Conservation (phyloP, 2,888 invertebrate species). For the Dryadula phaetusa region DNA sequence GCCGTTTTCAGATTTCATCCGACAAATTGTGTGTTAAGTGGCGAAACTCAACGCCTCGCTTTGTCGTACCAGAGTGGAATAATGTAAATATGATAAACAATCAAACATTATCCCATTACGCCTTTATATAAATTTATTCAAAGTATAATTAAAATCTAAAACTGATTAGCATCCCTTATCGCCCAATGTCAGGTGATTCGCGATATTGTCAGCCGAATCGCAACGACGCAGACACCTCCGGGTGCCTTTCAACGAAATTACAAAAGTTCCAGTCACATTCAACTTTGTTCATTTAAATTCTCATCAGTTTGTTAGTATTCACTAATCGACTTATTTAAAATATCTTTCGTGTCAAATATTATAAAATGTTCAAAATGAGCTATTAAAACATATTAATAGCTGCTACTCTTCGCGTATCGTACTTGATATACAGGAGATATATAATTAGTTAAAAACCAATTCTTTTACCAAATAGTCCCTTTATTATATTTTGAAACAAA, state of each 20-base stretch:
- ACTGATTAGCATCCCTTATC: conserved; percentile 29
- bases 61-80: too few species aligned
- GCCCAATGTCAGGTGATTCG: conserved; percentile 44
- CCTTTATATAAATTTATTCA: conserved; percentile 1
- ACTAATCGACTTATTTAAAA: conserved; percentile 19
- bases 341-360: conserved; percentile 15
- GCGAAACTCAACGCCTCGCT: too few species aligned
- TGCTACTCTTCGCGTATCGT: too few species aligned
- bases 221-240: conserved; percentile 74
- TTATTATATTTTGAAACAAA: conserved; percentile 11
- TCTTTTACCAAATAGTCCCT: neutral
- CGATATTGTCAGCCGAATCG: conserved; percentile 72
- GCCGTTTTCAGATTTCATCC: too few species aligned
- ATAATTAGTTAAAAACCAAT: too few species aligned
- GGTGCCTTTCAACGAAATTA: conserved; percentile 79
- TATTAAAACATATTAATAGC: too few species aligned
- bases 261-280: conserved; percentile 77
- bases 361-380: conserved; percentile 33
- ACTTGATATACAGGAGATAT: too few species aligned
- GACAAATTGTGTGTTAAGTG: too few species aligned
- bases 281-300: conserved; percentile 75
- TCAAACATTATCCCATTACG: too few species aligned
- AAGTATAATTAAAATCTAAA: conserved; percentile 23
- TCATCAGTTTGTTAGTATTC: conserved; percentile 78
- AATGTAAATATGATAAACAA: too few species aligned